Percentiles rank a stretch among this genome's conserved stretches.
phyloP scores from a whole-genome alignment of 2,888 invertebrate genomes.

The Lumbricus terrestris region DNA sequence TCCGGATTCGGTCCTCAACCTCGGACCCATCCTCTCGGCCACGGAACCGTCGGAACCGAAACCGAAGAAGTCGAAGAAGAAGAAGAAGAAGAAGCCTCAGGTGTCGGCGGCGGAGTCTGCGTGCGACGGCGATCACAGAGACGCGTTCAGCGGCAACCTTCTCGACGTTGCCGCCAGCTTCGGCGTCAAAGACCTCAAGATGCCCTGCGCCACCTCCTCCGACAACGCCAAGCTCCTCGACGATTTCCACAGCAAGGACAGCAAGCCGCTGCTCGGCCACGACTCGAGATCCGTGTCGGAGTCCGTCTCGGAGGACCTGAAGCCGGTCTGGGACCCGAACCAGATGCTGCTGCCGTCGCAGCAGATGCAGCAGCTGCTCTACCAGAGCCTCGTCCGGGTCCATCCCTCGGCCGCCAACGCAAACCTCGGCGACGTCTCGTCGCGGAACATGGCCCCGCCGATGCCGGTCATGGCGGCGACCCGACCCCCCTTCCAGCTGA shows the following conservation, averaged over 20 bases:
- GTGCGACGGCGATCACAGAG: background rate
- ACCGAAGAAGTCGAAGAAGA: conserved; percentile 14
- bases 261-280: background rate
- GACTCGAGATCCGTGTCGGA: background rate
- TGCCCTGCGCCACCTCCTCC: background rate
- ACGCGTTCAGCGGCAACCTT: conserved; percentile 8
- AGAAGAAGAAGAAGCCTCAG: conserved; percentile 22
- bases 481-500: conserved; percentile 9
- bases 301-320: background rate
- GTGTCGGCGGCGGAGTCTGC: background rate
- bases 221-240: background rate
- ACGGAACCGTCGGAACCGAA: background rate
- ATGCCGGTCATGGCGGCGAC: conserved; percentile 8
- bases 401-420: background rate
- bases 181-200: conserved; percentile 13
- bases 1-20: background rate
- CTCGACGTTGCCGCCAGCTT: conserved; percentile 21
- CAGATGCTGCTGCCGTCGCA: conserved; percentile 20
- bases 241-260: background rate
- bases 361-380: conserved; percentile 23
- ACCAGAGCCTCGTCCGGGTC: conserved; percentile 20
- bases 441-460: conserved; percentile 14
- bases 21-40: background rate
- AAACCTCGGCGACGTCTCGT: conserved; percentile 7
- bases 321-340: conserved; percentile 18